Conservation (phyloP, 2,888 invertebrate genomes). For the Melipona bicolor region DNA sequence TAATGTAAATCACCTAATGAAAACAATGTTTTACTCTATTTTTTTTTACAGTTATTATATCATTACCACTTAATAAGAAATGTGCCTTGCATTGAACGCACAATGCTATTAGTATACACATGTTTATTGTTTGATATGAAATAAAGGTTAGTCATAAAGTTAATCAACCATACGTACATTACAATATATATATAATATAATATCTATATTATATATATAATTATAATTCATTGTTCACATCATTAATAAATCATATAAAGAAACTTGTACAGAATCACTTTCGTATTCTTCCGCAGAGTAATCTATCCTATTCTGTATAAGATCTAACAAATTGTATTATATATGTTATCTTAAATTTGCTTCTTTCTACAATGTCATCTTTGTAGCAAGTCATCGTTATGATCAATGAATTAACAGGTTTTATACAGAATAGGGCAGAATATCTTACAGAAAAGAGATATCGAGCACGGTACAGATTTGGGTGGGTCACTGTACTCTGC, state of each 20-base stretch:
- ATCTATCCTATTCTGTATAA: conserved; percentile 64
- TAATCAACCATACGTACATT: conserved; percentile 79
- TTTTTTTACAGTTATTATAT: conserved; percentile 51
- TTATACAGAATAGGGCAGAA: conserved; percentile 75
- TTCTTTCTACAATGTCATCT: conserved; percentile 57
- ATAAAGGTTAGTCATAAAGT: conserved; percentile 77
- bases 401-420: conserved; percentile 61
- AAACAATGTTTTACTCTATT: conserved; percentile 15
- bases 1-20: conserved; percentile 18
- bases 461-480: conserved; percentile 71
- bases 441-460: conserved; percentile 69
- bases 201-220: conserved; percentile 64
- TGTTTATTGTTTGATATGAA: conserved; percentile 81
- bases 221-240: conserved; percentile 68
- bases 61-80: conserved; percentile 53
- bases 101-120: conserved; percentile 77
- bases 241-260: conserved; percentile 76
- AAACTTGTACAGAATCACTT: conserved; percentile 63
- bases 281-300: conserved; percentile 53
- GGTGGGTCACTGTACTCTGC: conserved; percentile 67
- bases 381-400: conserved; percentile 31
- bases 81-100: conserved; percentile 66
- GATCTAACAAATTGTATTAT: conserved; percentile 57
- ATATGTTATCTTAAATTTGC: conserved; percentile 43
- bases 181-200: conserved; percentile 72